Base-by-base conservation (phyloP, 1,140 invertebrate species). In the Pentalonia nigronervosa region DNA sequence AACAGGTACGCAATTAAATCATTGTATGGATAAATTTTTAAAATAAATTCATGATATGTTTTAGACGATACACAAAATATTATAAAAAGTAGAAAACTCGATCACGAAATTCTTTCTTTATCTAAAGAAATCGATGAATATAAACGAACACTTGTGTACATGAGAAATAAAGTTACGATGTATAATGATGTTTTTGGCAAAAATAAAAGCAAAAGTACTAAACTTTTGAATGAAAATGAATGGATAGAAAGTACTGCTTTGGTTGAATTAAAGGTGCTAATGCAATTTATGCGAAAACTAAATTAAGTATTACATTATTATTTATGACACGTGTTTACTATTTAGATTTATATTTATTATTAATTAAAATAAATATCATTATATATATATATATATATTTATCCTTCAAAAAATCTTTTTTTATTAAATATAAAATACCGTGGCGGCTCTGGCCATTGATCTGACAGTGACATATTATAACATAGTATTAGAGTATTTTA, bases 181-280 rank as follows among this genome's bases (percentile, higher is more conserved):
- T 48, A 50, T 36, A 53, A 83, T 84, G 45, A 92, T 1, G 83
- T 17, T 23, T 36, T 84, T 48, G 25, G 17, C 21, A 17, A 53
- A 47, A 83, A 50, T 34, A 92, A 92, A 83, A 76, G 91, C 4
- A 41, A 53, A 50, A 92, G 67, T 83, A 84, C 1, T 92, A 23
- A 83, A 48, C 21, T 92, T 14, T 92, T 48, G 21, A 92, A 81
- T 53, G 91, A 92, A 92, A 92, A 92, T 53, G 91, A 92, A 84
- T 92, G 91, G 91, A 83, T 84, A 47, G 76, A 92, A 30, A 34
- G 21, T 84, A 36, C 60, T 34, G 34, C 47, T 50, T 30, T 92
- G 3, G 47, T 23, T 11, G 91, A 92, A 53, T 50, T 92, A 84
- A 83, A 92, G 34, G 91, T 67, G n/a, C 84, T 36, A 47, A 17